A percentile compares a stretch with the other conserved stretches of the same genome.
Evolutionary conservation across 2,888 invertebrate species (phyloP).

Genomic region (Limnephilus marmoratus): DNA sequence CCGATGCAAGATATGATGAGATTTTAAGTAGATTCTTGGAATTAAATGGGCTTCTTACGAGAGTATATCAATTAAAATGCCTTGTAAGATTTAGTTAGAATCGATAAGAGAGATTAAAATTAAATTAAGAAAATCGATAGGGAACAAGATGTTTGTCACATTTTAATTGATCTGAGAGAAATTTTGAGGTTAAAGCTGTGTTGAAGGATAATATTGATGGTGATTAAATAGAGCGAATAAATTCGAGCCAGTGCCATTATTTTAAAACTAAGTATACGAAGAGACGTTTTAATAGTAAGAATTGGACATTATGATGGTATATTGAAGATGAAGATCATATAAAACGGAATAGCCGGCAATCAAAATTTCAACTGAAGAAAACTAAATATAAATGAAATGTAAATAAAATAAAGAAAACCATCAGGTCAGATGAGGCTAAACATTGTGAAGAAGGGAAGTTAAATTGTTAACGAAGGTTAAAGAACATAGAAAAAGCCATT

Average conservation of each 20-base stretch:
- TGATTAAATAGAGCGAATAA: background rate
- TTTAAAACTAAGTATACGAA: background rate
- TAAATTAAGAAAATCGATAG: slow-evolving; percentile 23
- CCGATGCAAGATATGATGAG: slow-evolving; percentile 25
- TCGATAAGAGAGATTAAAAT: background rate
- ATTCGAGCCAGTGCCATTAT: background rate
- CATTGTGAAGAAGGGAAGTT: background rate
- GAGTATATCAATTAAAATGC: slow-evolving; percentile 36
- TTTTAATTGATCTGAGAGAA: background rate
- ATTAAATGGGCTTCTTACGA: slow-evolving; percentile 4
- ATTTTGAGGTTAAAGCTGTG: background rate
- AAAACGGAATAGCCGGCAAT: too few relatives aligned
- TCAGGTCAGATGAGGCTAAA: too few relatives aligned
- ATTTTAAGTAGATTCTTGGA: slow-evolving; percentile 10
- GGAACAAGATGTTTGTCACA: slow-evolving; percentile 16
- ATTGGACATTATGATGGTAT: background rate
- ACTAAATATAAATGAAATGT: too few relatives aligned
- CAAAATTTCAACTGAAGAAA: too few relatives aligned
- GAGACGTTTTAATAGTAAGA: background rate
- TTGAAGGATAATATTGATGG: background rate
- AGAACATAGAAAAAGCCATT: too few relatives aligned
- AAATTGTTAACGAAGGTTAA: background rate
- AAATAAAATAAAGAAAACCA: too few relatives aligned
- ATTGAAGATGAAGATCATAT: background rate
- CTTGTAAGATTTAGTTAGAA: slow-evolving; percentile 21